Conservation (phyloP, 2,113 vertebrate genomes). For the Lontra canadensis region DNA sequence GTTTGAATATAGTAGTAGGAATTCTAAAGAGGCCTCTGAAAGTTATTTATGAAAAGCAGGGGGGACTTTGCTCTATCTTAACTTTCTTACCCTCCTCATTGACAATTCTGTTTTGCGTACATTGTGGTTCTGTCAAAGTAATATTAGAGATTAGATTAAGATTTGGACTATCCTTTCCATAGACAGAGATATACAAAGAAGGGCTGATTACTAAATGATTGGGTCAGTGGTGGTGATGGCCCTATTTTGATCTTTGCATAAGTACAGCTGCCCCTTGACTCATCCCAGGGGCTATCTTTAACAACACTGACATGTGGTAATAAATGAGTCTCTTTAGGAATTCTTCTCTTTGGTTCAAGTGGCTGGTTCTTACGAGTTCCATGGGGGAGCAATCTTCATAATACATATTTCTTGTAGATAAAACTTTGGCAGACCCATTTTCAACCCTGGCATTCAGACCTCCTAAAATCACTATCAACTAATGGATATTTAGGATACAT, state of each 20-base stretch:
- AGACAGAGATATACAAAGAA: not conserved
- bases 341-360: slow-evolving; percentile 37
- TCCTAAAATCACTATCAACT: slow-evolving; percentile 55
- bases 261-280: not conserved
- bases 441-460: slow-evolving; percentile 44
- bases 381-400: slow-evolving; percentile 48
- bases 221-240: not conserved
- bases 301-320: not conserved
- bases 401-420: slow-evolving; percentile 27
- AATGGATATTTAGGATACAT: slow-evolving; percentile 26
- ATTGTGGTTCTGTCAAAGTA: not conserved
- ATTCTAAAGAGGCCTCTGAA: not conserved
- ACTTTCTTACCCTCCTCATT: not conserved
- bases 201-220: not conserved
- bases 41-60: not conserved
- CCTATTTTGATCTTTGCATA: not conserved
- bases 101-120: not conserved
- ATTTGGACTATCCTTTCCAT: not conserved
- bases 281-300: not conserved
- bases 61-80: not conserved
- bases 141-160: not conserved
- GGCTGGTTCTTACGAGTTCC: slow-evolving; percentile 34
- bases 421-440: slow-evolving; percentile 60
- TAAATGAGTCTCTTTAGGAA: slow-evolving; percentile 38
- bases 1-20: not conserved